Evolutionary conservation across 1,140 invertebrate genomes (phyloP).

Genomic region (Vanessa tameamea): DNA sequence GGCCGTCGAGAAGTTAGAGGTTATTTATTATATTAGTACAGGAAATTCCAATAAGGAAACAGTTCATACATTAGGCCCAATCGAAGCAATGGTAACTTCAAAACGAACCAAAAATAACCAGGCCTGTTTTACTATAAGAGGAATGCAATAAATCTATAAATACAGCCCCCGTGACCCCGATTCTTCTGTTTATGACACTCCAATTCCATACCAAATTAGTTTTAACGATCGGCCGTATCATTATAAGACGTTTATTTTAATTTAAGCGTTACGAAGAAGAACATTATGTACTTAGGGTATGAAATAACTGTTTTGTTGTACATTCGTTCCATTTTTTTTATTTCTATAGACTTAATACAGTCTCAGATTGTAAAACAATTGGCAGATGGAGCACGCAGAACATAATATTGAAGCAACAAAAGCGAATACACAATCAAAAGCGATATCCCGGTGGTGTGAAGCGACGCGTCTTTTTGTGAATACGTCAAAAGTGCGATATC

Average conservation of each 20-base stretch:
- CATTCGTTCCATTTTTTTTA: no score
- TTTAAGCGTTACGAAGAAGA: background rate
- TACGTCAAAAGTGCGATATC: no score
- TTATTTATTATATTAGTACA: no score
- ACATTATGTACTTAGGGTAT: background rate
- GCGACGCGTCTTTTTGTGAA: no score
- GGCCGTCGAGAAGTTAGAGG: no score
- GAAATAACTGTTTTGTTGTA: background rate
- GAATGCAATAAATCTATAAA: constrained; percentile 33
- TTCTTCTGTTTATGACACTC: constrained; percentile 26
- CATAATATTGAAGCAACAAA: no score
- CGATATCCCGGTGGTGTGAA: no score
- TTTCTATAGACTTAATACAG: no score
- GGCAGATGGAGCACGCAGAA: no score
- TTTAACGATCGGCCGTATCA: constrained; percentile 5
- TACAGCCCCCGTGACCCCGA: constrained; percentile 29
- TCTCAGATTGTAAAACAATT: no score
- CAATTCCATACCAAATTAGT: constrained; percentile 22
- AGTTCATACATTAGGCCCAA: background rate
- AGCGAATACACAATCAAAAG: no score
- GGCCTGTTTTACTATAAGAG: constrained; percentile 33
- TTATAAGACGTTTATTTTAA: constrained; percentile 7
- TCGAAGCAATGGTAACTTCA: background rate
- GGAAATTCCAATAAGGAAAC: background rate
- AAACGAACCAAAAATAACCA: constrained; percentile 23